Percentiles rank a stretch among this genome's conserved stretches.
Conservation (phyloP, 2,113 vertebrate species). For the Percopsis transmontana region DNA sequence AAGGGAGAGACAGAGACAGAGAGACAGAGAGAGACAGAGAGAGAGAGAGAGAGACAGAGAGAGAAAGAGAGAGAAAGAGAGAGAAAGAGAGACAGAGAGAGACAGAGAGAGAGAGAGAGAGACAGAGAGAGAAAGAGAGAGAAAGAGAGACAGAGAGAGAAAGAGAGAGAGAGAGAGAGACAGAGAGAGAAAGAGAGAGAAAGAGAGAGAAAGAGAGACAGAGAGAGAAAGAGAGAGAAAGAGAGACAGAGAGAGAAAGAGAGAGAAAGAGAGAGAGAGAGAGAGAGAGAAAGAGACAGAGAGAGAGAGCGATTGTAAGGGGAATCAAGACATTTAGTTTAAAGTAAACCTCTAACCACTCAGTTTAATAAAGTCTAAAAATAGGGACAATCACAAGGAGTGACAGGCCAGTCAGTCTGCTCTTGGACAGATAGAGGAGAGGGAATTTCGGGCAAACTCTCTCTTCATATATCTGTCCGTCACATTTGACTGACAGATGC, state of each 20-base stretch:
- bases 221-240: constrained; percentile 51
- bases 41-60: background rate
- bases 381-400: too few relatives aligned
- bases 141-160: constrained; percentile 13
- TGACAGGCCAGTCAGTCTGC: constrained; percentile 9
- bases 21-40: constrained; percentile 7
- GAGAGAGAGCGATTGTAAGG: background rate
- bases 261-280: background rate
- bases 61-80: constrained; percentile 15
- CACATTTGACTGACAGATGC: constrained; percentile 29
- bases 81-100: constrained; percentile 5
- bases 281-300: constrained; percentile 13
- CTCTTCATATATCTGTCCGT: constrained; percentile 6
- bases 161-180: background rate
- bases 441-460: constrained; percentile 13
- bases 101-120: background rate
- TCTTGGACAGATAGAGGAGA: constrained; percentile 17
- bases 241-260: constrained; percentile 7
- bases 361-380: background rate
- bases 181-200: constrained; percentile 13
- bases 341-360: too few relatives aligned
- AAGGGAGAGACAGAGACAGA: constrained; percentile 50
- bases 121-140: constrained; percentile 44
- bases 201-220: background rate
- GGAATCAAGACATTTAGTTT: constrained; percentile 2